These are phyloP conservation scores for Dascyllus trimaculatus DNA, from an alignment of 2,113 vertebrate genomes.

Conservation along the genomic window DNA sequence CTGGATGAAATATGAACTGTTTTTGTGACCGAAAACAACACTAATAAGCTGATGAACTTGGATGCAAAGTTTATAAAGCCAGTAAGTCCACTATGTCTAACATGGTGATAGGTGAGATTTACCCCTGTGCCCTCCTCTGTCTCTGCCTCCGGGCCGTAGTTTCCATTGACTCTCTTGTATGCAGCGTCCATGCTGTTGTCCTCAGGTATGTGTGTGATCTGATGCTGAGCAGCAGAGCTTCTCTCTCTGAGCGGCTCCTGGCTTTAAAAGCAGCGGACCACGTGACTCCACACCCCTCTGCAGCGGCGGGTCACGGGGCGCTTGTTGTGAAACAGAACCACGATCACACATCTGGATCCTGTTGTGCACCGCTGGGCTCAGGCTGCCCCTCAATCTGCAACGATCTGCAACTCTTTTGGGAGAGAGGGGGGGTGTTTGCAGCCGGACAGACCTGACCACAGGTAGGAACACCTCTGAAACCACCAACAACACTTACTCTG, in stretches of 20 bases:
- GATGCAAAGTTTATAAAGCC: neutral
- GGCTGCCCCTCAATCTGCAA: neutral
- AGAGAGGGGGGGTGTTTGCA: neutral
- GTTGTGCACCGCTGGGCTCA: constrained; percentile 33
- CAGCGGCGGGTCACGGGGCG: constrained; percentile 69
- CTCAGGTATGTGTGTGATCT: constrained; percentile 35
- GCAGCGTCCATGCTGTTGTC: constrained; percentile 79
- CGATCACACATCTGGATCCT: constrained; percentile 65
- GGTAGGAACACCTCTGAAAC: no score
- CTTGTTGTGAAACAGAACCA: constrained; percentile 53
- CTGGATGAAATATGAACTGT: no score
- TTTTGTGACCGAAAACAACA: neutral
- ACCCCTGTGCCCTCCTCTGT: constrained; percentile 47
- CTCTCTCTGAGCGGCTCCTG: constrained; percentile 25
- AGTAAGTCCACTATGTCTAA: neutral
- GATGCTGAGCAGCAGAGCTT: constrained; percentile 35
- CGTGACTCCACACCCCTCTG: constrained; percentile 74
- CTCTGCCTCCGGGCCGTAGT: constrained; percentile 23
- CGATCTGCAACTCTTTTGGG: neutral
- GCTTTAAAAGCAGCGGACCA: constrained; percentile 57
- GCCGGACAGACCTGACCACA: no score
- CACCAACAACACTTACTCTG: no score
- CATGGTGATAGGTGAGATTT: constrained; percentile 32
- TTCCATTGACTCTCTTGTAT: constrained; percentile 71
- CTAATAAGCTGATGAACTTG: neutral